Evolutionary conservation across 2,888 invertebrate species (phyloP).

Genomic region (Hedya salicella): DNA sequence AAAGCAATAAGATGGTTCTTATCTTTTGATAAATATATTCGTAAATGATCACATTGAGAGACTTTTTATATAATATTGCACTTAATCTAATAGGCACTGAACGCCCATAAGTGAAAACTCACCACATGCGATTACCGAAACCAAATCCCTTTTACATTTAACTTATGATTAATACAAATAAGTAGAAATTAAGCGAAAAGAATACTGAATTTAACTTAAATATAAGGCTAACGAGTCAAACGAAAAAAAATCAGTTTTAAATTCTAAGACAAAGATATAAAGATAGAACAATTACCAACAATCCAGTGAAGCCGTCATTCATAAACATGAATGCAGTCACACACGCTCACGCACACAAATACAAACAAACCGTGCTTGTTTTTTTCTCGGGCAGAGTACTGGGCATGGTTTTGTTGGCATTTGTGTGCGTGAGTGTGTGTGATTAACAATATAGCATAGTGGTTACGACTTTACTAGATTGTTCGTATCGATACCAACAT

Average conservation of each 20-base stretch:
- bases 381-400: no score
- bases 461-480: no score
- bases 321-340: no score
- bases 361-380: no score
- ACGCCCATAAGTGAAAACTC: constrained; percentile 73
- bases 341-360: no score
- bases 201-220: constrained; percentile 36
- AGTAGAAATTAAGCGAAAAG: constrained; percentile 48
- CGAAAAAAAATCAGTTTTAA: not conserved
- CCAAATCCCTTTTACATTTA: constrained; percentile 63
- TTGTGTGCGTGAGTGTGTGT: no score
- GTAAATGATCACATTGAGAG: constrained; percentile 80
- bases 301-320: no score
- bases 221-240: constrained; percentile 1
- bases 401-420: no score
- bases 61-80: constrained; percentile 65
- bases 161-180: constrained; percentile 50
- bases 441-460: no score
- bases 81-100: constrained; percentile 73
- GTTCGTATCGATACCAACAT: no score
- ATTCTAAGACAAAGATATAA: no score
- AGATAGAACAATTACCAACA: no score
- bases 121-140: constrained; percentile 80
- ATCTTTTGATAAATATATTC: constrained; percentile 68
- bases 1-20: constrained; percentile 64